These are phyloP conservation scores for Acipenser transmontanus DNA, from an alignment of 2,797 vertebrate species.

Conservation along the genomic window DNA sequence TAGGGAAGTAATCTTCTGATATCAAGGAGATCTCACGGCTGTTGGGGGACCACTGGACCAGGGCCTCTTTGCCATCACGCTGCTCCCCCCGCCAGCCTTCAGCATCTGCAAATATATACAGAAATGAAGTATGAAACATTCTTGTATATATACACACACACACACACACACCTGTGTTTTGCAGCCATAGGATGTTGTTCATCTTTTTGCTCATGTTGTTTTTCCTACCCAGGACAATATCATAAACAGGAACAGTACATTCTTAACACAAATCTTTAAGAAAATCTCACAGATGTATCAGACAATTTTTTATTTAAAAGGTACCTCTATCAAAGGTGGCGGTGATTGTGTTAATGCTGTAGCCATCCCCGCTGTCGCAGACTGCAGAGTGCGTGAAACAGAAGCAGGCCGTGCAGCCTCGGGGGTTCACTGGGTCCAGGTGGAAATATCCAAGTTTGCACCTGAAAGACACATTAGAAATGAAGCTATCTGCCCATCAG, in stretches of 20 bases:
- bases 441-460: slow-evolving; percentile 94
- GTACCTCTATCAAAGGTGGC: slow-evolving; percentile 74
- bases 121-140: not conserved
- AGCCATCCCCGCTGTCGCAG: slow-evolving; percentile 74
- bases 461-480: slow-evolving; percentile 44
- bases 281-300: too few species aligned
- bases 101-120: slow-evolving; percentile 51
- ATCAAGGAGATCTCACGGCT: slow-evolving; percentile 75
- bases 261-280: too few species aligned
- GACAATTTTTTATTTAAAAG: too few species aligned
- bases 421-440: slow-evolving; percentile 73
- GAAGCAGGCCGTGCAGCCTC: slow-evolving; percentile 89
- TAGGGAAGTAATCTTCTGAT: slow-evolving; percentile 86
- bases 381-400: slow-evolving; percentile 94
- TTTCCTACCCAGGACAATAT: too few species aligned
- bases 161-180: too few species aligned
- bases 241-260: too few species aligned
- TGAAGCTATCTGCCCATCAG: too few species aligned
- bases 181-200: too few species aligned
- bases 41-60: slow-evolving; percentile 69
- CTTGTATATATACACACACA: too few species aligned
- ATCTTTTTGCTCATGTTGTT: too few species aligned
- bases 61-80: slow-evolving; percentile 66
- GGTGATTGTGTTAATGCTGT: slow-evolving; percentile 62
- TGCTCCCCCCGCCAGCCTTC: slow-evolving; percentile 82